Conservation (phyloP, 1,140 invertebrate genomes). For the Drosophila murphyi region DNA sequence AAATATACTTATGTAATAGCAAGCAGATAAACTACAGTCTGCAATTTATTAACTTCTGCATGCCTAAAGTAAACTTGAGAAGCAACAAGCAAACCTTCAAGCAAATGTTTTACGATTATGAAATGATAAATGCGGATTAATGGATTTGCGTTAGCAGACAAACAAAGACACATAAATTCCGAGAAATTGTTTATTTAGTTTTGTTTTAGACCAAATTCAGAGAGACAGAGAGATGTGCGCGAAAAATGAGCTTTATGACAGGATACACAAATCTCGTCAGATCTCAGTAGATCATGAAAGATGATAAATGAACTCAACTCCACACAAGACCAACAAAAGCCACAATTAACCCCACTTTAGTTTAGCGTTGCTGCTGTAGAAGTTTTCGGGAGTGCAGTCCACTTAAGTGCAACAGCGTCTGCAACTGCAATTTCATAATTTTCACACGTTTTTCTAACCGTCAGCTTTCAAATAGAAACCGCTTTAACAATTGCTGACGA, state of each 20-base stretch:
- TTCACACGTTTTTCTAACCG: slow-evolving; percentile 73
- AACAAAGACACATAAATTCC: slow-evolving; percentile 68
- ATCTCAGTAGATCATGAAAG: slow-evolving; percentile 45
- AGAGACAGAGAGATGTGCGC: slow-evolving; percentile 11
- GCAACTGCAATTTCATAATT: slow-evolving; percentile 73
- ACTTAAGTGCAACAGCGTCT: slow-evolving; percentile 29
- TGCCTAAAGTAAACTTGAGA: not conserved
- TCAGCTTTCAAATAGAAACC: slow-evolving; percentile 46
- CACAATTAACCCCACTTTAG: slow-evolving; percentile 64
- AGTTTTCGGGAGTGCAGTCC: slow-evolving; percentile 58
- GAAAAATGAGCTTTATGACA: slow-evolving; percentile 64
- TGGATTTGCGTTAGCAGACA: slow-evolving; percentile 55
- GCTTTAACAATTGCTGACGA: slow-evolving; percentile 54
- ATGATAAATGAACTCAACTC: slow-evolving; percentile 37
- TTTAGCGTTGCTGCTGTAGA: slow-evolving; percentile 28
- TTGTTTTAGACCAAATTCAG: slow-evolving; percentile 35
- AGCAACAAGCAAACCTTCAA: slow-evolving; percentile 25
- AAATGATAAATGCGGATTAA: slow-evolving; percentile 57
- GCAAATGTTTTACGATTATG: slow-evolving; percentile 40
- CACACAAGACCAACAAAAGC: slow-evolving; percentile 49
- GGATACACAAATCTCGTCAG: slow-evolving; percentile 71
- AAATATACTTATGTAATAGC: not conserved
- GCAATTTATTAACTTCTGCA: not conserved
- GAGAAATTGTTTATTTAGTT: slow-evolving; percentile 61
- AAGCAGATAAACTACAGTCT: not conserved